Conservation (phyloP, 1,140 invertebrate genomes). For the Lucilia sericata region DNA sequence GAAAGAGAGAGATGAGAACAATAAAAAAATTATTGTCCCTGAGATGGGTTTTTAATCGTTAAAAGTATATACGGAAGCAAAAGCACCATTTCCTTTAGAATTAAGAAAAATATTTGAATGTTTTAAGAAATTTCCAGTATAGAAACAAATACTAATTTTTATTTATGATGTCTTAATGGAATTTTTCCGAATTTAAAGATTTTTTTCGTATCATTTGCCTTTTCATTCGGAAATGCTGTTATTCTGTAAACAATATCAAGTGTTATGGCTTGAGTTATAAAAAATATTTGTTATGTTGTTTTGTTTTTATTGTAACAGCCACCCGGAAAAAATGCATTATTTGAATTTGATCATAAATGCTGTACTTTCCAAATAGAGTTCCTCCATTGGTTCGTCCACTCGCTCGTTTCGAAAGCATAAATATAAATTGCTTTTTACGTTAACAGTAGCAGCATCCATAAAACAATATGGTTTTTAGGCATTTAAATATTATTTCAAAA, state of each 20-base stretch:
- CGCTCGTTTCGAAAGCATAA: background rate
- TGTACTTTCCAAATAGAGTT: background rate
- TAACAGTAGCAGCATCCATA: background rate
- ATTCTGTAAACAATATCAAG: background rate
- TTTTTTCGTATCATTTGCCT: too few relatives aligned
- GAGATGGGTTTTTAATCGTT: background rate
- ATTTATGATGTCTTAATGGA: too few relatives aligned
- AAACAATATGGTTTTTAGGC: slow-evolving; percentile 29
- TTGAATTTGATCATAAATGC: slow-evolving; percentile 21
- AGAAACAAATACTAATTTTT: too few relatives aligned
- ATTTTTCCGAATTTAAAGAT: too few relatives aligned
- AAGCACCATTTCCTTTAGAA: background rate
- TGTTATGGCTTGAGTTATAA: background rate
- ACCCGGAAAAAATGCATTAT: slow-evolving; percentile 8
- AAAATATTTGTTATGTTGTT: too few relatives aligned
- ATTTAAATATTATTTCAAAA: slow-evolving; percentile 17
- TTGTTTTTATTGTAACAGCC: background rate
- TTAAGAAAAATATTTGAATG: too few relatives aligned
- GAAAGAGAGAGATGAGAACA: too few relatives aligned
- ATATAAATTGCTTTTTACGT: slow-evolving; percentile 12
- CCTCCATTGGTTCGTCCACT: background rate
- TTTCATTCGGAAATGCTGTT: background rate
- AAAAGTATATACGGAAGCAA: background rate
- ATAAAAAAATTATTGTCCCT: background rate
- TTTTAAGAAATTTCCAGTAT: too few relatives aligned